A percentile compares a stretch with the other conserved stretches of the same genome.
Evolutionary conservation across 1,140 invertebrate genomes (phyloP).

Genomic region (Teleopsis dalmanni): DNA sequence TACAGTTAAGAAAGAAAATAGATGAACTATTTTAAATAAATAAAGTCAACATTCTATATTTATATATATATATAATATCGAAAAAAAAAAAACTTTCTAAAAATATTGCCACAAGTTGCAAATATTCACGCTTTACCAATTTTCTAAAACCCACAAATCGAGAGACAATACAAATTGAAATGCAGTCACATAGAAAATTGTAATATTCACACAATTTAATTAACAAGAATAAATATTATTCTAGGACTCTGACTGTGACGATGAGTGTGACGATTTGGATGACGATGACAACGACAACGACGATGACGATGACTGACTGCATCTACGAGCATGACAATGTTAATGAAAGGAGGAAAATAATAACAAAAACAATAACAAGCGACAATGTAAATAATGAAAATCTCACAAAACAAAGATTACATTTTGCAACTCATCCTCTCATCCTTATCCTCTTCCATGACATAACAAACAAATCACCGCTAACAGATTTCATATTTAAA

Average conservation of each 20-base stretch:
- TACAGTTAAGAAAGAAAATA: no score
- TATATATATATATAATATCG: no score
- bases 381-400: conserved; percentile 11
- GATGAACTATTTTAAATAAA: no score
- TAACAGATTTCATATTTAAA: no score
- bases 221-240: conserved; percentile 45
- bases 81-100: no score
- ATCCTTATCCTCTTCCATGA: no score
- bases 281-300: not conserved
- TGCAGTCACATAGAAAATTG: conserved; percentile 44
- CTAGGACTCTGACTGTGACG: not conserved
- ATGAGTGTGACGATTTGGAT: not conserved
- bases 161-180: conserved; percentile 41
- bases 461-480: no score
- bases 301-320: not conserved
- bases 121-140: not conserved
- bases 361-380: conserved; percentile 3
- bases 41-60: not conserved
- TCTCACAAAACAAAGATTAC: conserved; percentile 9
- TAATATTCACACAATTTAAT: conserved; percentile 45
- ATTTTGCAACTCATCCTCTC: no score
- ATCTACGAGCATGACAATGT: not conserved
- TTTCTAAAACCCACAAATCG: conserved; percentile 23
- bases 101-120: not conserved
- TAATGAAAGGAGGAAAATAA: not conserved